Evolutionary conservation across 2,797 vertebrate genomes (phyloP), one percentile per base, ranked within the genome.

Genomic region (Poliocrania exsul): DNA sequence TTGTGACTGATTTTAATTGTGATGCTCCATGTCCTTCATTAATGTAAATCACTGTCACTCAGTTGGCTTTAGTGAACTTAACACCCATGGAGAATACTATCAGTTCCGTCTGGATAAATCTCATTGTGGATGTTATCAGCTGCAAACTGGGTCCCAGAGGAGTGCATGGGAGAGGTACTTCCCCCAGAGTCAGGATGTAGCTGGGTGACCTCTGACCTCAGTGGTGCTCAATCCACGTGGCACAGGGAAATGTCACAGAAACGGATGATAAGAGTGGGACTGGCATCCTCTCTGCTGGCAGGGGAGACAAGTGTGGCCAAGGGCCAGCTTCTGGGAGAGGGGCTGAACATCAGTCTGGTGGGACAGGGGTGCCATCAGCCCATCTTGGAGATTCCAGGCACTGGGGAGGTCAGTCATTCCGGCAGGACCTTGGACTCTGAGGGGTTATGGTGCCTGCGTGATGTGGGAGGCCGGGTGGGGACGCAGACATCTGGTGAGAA

Each of bases 401-500:
- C 0, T 0, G 31, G 23, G 33, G 46, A n/a, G 31, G 17, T 65
- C 0, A 0, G 24, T 66, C 0, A 0, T 85, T 72, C 89, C 4
- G 3, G 61, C 26, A 90, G 90, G 80, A 78, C 54, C 67, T 92
- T 13, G 3, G 88, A 64, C 94, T 89, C 69, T 0, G 75, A 96
- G 94, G 95, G 81, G 83, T 92, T 94, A 42, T 93, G 78, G 47
- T 92, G 84, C 90, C 81, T 97, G 96, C 70, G 25, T 97, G 94
- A 95, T 29, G 95, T 95, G 88, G 95, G 87, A 97, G 73, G 88
- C 93, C 13, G 96, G 95, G 92, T 96, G 96, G 96, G 85, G 93
- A 97, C 66, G 65, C 49, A 95, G 96, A 96, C 97, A 98, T 97
- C 96, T 97, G 97, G 95, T 96, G 88, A 96, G 94, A 97, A 97